Evolutionary conservation across 2,797 vertebrate genomes (phyloP).

Genomic region (Muscicapa striata): DNA sequence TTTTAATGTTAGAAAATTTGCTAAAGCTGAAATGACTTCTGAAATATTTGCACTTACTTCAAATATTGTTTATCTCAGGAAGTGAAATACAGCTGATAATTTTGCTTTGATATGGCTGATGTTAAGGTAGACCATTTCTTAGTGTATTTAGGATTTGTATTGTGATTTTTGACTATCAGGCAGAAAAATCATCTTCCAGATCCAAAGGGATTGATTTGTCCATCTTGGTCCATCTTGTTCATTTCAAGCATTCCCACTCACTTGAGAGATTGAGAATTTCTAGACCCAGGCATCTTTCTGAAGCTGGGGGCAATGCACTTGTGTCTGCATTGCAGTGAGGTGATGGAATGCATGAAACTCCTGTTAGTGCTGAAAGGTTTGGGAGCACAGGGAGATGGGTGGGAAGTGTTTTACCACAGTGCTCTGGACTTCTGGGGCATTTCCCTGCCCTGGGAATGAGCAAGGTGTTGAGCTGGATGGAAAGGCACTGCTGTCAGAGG

Average conservation of each 20-base stretch:
- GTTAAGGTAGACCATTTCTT: neutral
- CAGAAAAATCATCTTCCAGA: neutral
- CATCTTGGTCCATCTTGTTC: neutral
- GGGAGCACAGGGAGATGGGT: neutral
- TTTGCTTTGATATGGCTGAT: neutral
- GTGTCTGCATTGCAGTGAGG: neutral
- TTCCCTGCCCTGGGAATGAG: neutral
- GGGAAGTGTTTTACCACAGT: neutral
- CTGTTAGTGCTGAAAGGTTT: neutral
- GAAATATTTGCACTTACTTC: neutral
- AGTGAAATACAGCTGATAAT: neutral
- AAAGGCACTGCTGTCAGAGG: neutral
- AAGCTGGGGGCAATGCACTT: neutral
- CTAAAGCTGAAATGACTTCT: neutral
- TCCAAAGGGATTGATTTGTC: neutral
- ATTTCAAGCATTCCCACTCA: neutral
- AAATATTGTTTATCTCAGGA: neutral
- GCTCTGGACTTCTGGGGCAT: neutral
- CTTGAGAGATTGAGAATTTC: neutral
- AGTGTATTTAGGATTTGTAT: neutral
- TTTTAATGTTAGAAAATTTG: neutral
- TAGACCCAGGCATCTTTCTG: neutral
- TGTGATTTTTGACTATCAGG: neutral
- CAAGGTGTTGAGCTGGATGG: neutral
- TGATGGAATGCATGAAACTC: neutral